phyloP scores from a whole-genome alignment of 1,140 invertebrate genomes.

The Drosophila ficusphila region DNA sequence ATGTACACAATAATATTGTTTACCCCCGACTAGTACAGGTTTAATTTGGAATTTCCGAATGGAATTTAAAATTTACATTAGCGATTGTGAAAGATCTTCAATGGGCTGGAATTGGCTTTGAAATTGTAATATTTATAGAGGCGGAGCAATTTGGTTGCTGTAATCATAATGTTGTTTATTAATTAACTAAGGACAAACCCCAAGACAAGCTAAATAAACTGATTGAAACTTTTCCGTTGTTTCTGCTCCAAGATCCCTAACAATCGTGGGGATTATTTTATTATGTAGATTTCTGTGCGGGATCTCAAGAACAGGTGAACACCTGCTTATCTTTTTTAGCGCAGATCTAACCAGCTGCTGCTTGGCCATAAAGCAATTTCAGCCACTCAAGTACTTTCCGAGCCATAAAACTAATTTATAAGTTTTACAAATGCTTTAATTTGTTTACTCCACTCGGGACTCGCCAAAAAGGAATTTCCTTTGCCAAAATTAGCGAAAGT shows the following conservation, averaged over 20 bases:
- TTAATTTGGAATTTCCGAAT: slow-evolving; percentile 36
- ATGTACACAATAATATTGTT: slow-evolving; percentile 30
- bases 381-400: slow-evolving; percentile 34
- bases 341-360: slow-evolving; percentile 19
- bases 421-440: slow-evolving; percentile 67
- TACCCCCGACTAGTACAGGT: slow-evolving; percentile 18
- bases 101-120: slow-evolving; percentile 39
- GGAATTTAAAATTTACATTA: slow-evolving; percentile 59
- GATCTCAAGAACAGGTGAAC: slow-evolving; percentile 17
- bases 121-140: slow-evolving; percentile 21
- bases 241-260: not conserved
- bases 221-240: slow-evolving; percentile 24
- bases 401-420: slow-evolving; percentile 66
- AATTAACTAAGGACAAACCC: slow-evolving; percentile 16
- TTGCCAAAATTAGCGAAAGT: slow-evolving; percentile 28
- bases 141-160: slow-evolving; percentile 7
- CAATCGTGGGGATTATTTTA: slow-evolving; percentile 11
- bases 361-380: slow-evolving; percentile 42
- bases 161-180: slow-evolving; percentile 36
- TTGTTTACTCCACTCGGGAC: slow-evolving; percentile 40
- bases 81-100: slow-evolving; percentile 12
- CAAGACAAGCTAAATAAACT: not conserved
- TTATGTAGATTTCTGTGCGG: slow-evolving; percentile 1
- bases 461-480: slow-evolving; percentile 27
- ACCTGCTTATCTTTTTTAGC: slow-evolving; percentile 46